These are phyloP conservation scores for Acanthosepion esculentum DNA, from an alignment of 2,888 invertebrate genomes.

Conservation along the genomic window DNA sequence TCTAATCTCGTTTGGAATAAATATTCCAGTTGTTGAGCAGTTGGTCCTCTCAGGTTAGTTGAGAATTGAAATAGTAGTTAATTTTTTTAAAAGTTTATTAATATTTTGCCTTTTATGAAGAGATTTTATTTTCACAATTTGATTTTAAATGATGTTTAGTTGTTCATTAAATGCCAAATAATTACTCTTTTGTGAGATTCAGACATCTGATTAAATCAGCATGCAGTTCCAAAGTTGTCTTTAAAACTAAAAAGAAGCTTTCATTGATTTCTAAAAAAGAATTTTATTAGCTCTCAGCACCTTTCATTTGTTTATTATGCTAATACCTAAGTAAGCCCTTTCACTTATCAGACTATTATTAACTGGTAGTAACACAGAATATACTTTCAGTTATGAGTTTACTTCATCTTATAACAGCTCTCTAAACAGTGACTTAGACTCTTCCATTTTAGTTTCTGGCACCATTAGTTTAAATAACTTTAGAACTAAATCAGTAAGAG, in stretches of 20 bases:
- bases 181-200: neutral
- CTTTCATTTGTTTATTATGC: neutral
- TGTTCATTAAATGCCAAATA: neutral
- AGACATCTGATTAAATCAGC: neutral
- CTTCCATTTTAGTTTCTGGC: neutral
- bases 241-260: neutral
- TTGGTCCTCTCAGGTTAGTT: slow-evolving; percentile 18
- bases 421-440: neutral
- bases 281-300: neutral
- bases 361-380: neutral
- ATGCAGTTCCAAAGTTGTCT: neutral
- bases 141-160: neutral
- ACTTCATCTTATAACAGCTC: neutral
- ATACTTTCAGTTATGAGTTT: too few relatives aligned
- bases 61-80: neutral
- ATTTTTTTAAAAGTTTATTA: neutral
- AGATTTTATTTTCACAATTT: neutral
- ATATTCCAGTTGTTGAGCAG: neutral
- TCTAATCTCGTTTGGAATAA: neutral
- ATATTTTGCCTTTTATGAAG: neutral
- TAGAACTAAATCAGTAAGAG: neutral
- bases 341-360: neutral
- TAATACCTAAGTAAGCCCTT: neutral
- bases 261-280: neutral
- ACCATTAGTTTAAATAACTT: neutral